A percentile compares a stretch with the other conserved stretches of the same genome.
These are phyloP conservation scores for Cavia aperea DNA, from an alignment of 2,113 vertebrate genomes.

Conservation along the genomic window DNA sequence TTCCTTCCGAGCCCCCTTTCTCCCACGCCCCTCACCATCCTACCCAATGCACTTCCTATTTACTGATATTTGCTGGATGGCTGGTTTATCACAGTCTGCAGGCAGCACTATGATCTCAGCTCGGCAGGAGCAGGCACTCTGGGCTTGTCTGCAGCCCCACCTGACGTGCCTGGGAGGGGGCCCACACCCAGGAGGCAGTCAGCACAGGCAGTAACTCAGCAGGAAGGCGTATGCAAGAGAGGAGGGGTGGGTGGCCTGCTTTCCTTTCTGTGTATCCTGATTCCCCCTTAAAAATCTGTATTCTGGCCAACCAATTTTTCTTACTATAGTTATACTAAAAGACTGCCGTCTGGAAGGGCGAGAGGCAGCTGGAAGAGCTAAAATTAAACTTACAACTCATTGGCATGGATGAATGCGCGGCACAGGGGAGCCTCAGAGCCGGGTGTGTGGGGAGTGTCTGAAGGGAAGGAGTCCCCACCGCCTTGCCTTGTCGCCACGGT, in stretches of 20 bases:
- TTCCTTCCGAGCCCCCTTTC: background rate
- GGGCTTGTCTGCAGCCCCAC: background rate
- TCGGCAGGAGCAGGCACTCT: accelerated
- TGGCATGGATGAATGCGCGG: background rate
- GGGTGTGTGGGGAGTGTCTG: background rate
- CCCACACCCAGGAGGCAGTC: background rate
- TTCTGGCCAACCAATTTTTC: background rate
- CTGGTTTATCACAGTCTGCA: background rate
- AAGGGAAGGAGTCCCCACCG: background rate
- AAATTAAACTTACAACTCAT: background rate
- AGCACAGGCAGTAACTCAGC: background rate
- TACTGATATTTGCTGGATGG: background rate
- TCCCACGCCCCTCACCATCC: background rate
- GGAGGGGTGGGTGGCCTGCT: no score
- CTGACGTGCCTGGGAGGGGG: background rate
- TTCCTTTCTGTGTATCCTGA: background rate
- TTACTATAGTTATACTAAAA: background rate
- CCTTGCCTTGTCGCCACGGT: background rate
- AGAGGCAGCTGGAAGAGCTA: background rate
- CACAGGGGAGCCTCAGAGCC: background rate
- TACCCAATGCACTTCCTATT: background rate
- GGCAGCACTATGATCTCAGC: accelerated
- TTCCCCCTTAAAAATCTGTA: background rate
- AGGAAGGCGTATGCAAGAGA: no score
- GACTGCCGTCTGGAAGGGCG: background rate